Conservation (phyloP, 2,797 vertebrate genomes). For the Acanthornis magna region DNA sequence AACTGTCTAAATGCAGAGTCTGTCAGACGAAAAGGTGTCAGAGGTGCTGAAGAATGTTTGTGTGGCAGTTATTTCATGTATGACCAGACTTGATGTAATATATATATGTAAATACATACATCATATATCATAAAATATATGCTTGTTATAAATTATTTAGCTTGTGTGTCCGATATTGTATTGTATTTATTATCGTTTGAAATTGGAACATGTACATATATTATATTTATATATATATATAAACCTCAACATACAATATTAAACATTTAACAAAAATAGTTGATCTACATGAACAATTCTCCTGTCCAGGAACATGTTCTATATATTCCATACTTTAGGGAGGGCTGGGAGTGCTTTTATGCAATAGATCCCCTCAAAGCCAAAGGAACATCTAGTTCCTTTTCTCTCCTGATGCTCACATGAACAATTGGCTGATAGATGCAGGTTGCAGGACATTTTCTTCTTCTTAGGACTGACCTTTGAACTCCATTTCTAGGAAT, state of each 20-base stretch:
- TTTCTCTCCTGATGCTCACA: not conserved
- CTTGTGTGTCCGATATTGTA: not conserved
- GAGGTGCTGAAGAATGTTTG: not conserved
- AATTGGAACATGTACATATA: not conserved
- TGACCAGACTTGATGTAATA: not conserved
- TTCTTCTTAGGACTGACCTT: not conserved
- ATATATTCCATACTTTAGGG: not conserved
- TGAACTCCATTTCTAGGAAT: not conserved
- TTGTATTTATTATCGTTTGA: not conserved
- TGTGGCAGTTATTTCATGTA: not conserved
- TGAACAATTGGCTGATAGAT: not conserved
- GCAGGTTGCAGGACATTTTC: not conserved
- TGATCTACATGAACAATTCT: not conserved
- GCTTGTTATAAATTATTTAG: not conserved
- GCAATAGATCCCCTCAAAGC: rapidly evolving
- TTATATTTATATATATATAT: no score
- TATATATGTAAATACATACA: rapidly evolving
- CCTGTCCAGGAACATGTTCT: no score
- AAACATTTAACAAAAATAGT: not conserved
- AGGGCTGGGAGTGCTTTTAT: not conserved
- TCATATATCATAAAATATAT: not conserved
- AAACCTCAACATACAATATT: not conserved
- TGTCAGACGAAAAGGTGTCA: not conserved
- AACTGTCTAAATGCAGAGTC: not conserved
- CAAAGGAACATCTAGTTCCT: not conserved